These are phyloP conservation scores for Aphrophora alni DNA, from an alignment of 2,888 invertebrate genomes.

Conservation along the genomic window DNA sequence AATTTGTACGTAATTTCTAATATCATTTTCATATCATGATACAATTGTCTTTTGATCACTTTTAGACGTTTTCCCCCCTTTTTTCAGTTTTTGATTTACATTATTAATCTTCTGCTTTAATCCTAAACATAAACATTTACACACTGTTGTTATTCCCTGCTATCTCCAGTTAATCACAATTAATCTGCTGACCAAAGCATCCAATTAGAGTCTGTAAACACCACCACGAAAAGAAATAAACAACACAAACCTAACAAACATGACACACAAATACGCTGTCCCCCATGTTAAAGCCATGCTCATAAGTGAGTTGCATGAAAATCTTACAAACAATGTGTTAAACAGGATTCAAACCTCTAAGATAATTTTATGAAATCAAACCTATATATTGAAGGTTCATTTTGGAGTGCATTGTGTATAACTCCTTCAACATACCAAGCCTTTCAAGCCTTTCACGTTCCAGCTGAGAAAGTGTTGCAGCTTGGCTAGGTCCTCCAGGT, in stretches of 20 bases:
- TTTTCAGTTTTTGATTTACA: too few species aligned
- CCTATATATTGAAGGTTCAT: constrained; percentile 6
- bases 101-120: too few species aligned
- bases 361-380: constrained; percentile 3
- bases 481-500: constrained; percentile 56
- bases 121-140: too few species aligned
- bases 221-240: background rate
- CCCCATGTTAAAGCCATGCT: background rate
- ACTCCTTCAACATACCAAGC: constrained; percentile 64
- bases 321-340: background rate
- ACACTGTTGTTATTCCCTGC: too few species aligned
- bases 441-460: constrained; percentile 88
- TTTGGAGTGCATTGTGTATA: constrained; percentile 9
- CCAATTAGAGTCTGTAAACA: too few species aligned
- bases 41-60: too few species aligned
- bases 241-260: background rate
- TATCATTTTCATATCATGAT: too few species aligned
- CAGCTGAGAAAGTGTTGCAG: constrained; percentile 81
- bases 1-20: too few species aligned
- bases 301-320: constrained; percentile 1
- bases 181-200: too few species aligned
- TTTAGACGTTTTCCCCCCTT: too few species aligned
- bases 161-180: too few species aligned
- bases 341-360: constrained; percentile 5
- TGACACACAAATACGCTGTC: background rate